phyloP scores from a whole-genome alignment of 2,797 vertebrate species.

The Propithecus perrieri region DNA sequence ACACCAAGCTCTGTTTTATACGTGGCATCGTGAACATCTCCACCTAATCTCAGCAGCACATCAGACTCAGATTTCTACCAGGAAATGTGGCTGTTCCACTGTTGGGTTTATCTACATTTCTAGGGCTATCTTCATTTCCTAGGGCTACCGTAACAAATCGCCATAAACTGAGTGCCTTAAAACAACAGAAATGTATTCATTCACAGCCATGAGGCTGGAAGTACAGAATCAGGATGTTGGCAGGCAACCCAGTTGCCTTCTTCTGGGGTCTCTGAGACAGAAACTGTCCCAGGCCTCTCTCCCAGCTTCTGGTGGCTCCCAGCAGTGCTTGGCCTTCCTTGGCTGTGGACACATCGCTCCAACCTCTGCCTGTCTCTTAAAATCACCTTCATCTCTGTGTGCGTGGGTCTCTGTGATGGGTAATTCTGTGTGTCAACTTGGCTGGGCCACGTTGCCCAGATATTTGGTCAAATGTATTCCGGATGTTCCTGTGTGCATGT shows the following conservation, averaged over 20 bases:
- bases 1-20: neutral
- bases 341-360: neutral
- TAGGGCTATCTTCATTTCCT: neutral
- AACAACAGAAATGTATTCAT: neutral
- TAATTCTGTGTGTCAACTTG: neutral
- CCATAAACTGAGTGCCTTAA: neutral
- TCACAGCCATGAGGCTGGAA: neutral
- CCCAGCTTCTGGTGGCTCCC: neutral
- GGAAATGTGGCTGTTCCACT: neutral
- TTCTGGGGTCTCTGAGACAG: neutral
- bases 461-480: neutral
- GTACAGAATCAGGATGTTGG: neutral
- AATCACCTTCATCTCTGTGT: neutral
- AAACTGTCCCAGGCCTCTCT: neutral
- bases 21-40: neutral
- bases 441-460: neutral
- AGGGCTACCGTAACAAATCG: neutral
- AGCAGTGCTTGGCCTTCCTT: neutral
- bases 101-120: neutral
- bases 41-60: neutral
- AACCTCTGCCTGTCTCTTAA: neutral
- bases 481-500: neutral
- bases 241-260: neutral
- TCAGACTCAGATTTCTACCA: neutral
- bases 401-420: neutral